These are phyloP conservation scores for Rhagoletis zephyria DNA, from an alignment of 1,140 invertebrate species.

Conservation along the genomic window DNA sequence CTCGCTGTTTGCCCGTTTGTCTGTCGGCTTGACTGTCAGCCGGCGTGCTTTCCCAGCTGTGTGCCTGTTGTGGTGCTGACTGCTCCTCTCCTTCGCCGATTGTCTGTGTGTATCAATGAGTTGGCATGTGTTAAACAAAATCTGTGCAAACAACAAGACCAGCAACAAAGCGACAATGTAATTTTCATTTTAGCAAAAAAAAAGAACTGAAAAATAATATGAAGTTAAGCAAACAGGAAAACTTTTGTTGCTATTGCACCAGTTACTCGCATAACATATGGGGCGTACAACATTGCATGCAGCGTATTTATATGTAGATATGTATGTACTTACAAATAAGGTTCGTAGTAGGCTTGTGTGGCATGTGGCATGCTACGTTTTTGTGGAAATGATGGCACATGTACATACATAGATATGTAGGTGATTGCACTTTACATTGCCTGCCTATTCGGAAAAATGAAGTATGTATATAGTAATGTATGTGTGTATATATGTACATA, in stretches of 20 bases:
- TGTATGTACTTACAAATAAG: not conserved
- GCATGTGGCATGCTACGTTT: not conserved
- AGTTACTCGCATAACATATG: slow-evolving; percentile 2
- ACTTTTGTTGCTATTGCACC: slow-evolving; percentile 13
- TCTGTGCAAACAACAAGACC: slow-evolving; percentile 7
- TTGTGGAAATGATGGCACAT: not conserved
- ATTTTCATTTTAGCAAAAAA: not conserved
- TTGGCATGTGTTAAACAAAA: slow-evolving; percentile 48
- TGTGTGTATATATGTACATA: too few relatives aligned
- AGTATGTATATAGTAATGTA: not conserved
- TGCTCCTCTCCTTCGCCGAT: not conserved
- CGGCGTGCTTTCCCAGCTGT: slow-evolving; percentile 16
- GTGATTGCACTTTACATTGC: slow-evolving; percentile 15
- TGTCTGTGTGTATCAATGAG: not conserved
- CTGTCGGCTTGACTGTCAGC: not conserved
- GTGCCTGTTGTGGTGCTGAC: not conserved
- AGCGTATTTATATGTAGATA: not conserved
- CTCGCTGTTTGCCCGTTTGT: not conserved
- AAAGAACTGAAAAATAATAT: not conserved
- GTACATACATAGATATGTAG: too few relatives aligned
- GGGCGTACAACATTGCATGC: slow-evolving; percentile 27
- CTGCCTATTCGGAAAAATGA: not conserved
- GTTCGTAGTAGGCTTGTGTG: not conserved
- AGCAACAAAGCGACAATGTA: not conserved
- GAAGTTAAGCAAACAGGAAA: not conserved